phyloP scores from a whole-genome alignment of 2,113 vertebrate genomes.

The Nymphicus hollandicus region DNA sequence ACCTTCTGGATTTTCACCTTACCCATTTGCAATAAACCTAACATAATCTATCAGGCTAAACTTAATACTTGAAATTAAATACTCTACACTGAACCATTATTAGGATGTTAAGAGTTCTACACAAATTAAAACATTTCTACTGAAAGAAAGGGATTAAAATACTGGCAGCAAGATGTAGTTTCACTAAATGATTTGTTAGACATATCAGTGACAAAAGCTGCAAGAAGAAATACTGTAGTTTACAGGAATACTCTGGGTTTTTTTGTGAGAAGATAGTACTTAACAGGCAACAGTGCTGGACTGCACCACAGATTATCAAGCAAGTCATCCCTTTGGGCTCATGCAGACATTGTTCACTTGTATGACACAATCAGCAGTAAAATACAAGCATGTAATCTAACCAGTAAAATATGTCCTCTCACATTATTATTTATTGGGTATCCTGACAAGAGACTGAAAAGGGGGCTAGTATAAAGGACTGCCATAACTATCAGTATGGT shows the following conservation, averaged over 20 bases:
- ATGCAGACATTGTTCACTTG: background rate
- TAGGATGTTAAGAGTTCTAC: background rate
- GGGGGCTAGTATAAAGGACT: background rate
- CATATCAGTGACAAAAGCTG: background rate
- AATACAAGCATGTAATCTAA: background rate
- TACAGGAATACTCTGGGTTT: background rate
- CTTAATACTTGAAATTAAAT: background rate
- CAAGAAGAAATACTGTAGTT: background rate
- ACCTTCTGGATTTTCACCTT: background rate
- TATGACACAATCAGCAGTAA: background rate
- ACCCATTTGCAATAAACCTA: background rate
- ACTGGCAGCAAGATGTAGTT: background rate
- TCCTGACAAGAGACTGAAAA: background rate
- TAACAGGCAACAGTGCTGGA: background rate
- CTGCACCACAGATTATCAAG: background rate
- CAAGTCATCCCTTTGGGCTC: background rate
- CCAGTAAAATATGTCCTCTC: background rate
- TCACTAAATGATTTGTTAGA: background rate
- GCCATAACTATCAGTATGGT: background rate
- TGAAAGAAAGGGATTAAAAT: background rate
- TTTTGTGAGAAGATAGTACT: background rate
- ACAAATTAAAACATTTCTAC: background rate
- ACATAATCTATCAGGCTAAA: background rate
- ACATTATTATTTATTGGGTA: background rate
- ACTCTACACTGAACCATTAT: background rate